Evolutionary conservation across 2,888 invertebrate genomes (phyloP), one percentile per base, ranked within the genome.

Genomic region (Mythimna vitellina): DNA sequence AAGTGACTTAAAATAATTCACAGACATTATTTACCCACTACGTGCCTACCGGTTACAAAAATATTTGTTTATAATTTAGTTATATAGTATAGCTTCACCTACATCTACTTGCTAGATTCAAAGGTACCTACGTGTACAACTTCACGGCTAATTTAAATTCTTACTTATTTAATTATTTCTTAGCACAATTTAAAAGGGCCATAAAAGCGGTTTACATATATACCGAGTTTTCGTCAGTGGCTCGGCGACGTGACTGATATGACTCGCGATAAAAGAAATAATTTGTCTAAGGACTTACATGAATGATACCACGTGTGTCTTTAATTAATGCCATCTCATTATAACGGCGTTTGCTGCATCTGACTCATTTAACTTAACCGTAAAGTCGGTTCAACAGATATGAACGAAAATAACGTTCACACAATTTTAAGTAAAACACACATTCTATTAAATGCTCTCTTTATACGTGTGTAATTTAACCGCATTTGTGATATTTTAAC

Each of bases 231-330:
- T 86, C 86, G 82, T 81, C 84, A 86, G 86, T 88, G 69, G 80
- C 63, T 73, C 81, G 84, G 25, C 83, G 90, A 92, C 92, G 92
- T 92, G 92, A 92, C 92, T 86, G 88, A 89, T 87, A 88, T 86
- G 85, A 84, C 80, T 84, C 77, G 78, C 73, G 86, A 89, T 90
- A 89, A 88, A 86, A 78, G 5, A 68, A 83, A 79, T 68, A 76
- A 66, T 88, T 88, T 88, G 83, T 80, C 54, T 84, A 85, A 84
- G 83, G 88, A 85, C 83, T 84, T 82, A 84, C 51, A 76, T 70
- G 64, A 80, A 74, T 82, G 65, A 81, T 72, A 83, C 75, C 76
- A 76, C 76, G 78, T 85, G 80, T 76, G 70, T 83, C 82, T 78
- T 71, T 78, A 79, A 81, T 80, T 82, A 85, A 81, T 81, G 73